Percentiles rank a stretch among this genome's conserved stretches.
phyloP scores from a whole-genome alignment of 2,113 vertebrate genomes.

The Bagarius yarrelli region DNA sequence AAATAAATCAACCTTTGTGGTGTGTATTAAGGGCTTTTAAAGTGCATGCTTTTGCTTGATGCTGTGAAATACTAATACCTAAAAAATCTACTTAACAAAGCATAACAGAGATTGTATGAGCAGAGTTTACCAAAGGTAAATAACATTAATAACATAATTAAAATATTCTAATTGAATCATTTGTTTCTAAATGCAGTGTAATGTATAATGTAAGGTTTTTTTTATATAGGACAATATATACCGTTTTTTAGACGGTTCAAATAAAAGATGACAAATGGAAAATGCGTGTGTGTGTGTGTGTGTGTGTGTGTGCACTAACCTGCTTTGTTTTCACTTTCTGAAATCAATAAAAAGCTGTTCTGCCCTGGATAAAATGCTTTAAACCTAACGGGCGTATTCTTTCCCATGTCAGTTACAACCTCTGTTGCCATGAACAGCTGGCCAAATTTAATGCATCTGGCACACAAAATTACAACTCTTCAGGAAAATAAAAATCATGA shows the following conservation, averaged over 20 bases:
- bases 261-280: too few species aligned
- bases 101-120: background rate
- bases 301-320: background rate
- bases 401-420: background rate
- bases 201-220: too few species aligned
- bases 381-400: background rate
- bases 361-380: background rate
- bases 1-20: constrained; percentile 62
- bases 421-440: too few species aligned
- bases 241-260: too few species aligned
- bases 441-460: too few species aligned
- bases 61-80: background rate
- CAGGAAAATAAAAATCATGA: too few species aligned
- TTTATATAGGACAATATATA: too few species aligned
- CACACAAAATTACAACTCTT: too few species aligned
- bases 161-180: too few species aligned
- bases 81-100: background rate
- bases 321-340: background rate
- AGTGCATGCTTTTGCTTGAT: constrained; percentile 49
- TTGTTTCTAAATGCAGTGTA: too few species aligned
- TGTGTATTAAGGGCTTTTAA: constrained; percentile 50
- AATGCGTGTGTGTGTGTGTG: too few species aligned
- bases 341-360: background rate
- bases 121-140: background rate
- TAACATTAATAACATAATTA: too few species aligned